Percentiles rank a stretch among this genome's conserved stretches.
phyloP scores from a whole-genome alignment of 1,140 invertebrate species.

The Ceratina calcarata region DNA sequence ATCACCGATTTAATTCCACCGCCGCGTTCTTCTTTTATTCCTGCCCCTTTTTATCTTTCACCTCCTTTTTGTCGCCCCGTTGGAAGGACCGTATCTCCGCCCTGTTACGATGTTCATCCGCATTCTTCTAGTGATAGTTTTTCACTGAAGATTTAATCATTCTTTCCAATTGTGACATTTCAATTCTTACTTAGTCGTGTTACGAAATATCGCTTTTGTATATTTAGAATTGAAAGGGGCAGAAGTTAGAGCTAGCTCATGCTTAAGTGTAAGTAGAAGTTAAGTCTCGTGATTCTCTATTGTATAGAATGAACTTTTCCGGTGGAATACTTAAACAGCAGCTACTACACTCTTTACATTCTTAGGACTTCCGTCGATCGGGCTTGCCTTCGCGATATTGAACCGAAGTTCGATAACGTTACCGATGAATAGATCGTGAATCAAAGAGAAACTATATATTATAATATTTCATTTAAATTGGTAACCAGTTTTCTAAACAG shows the following conservation, averaged over 20 bases:
- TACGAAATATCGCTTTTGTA: no score
- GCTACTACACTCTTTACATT: background rate
- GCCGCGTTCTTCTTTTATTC: background rate
- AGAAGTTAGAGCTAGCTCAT: no score
- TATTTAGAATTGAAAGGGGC: no score
- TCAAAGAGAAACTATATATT: background rate
- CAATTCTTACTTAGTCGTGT: no score
- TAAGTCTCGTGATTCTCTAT: background rate
- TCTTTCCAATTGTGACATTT: no score
- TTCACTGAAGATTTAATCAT: no score
- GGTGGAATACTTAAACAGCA: background rate
- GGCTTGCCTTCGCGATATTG: slow-evolving; percentile 4
- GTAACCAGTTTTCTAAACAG: no score
- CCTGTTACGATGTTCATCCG: background rate
- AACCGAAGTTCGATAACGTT: background rate
- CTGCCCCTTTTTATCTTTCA: no score
- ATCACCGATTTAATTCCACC: slow-evolving; percentile 29
- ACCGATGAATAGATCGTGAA: background rate
- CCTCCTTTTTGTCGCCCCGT: background rate
- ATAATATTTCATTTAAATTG: no score
- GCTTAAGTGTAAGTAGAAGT: no score
- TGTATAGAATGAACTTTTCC: background rate
- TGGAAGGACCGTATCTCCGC: background rate
- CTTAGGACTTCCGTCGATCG: background rate
- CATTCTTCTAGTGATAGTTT: no score